Evolutionary conservation across 1,140 invertebrate species (phyloP), one percentile per base, ranked within the genome.

Genomic region (Penaeus vannamei): DNA sequence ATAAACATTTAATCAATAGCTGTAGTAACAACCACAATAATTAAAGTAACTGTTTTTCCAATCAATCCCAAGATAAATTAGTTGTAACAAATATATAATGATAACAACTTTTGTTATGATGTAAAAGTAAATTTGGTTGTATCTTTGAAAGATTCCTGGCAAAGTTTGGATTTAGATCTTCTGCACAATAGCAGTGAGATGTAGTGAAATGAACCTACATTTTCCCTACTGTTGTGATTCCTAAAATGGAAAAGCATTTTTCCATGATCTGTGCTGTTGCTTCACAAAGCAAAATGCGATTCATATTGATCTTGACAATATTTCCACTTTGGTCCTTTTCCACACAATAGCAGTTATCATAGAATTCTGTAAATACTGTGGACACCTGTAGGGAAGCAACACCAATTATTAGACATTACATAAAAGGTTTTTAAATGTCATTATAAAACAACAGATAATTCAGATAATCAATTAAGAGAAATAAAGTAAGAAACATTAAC

Each of bases 301-400:
- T 96, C 93, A 96, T 96, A 93, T 98, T 96, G 1, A 99, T 95
- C 92, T 96, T 97, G 0, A 96, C 93, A 91, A 98, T 96, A 92
- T 97, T 95, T 23, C 96, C 96, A 46, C 91, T 88, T 20, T 89
- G 80, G 93, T 98, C 95, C 92, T 99, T 99, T 93, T 99, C 97
- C 80, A 99, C 96, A 92, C 99, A 99, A 93, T 99, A 99, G 93
- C 99, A 99, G 91, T 94, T 96, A 92, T 99, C 98, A 93, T 99
- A 99, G 93, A 99, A 99, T 93, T 99, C 99, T 0, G 94, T 94
- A 86, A 90, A 91, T 42, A 87, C 86, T 46, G 89, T 84, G 46
- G 89, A 90, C 32, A 91, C 61, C 89, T 91, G 89, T 12, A 81
- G 72, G 83, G 66, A 61, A 82, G 22, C 22, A 62, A 77, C 66